Percentiles rank a stretch among this genome's conserved stretches.
phyloP scores from a whole-genome alignment of 2,797 vertebrate genomes.

The Bradypus variegatus region DNA sequence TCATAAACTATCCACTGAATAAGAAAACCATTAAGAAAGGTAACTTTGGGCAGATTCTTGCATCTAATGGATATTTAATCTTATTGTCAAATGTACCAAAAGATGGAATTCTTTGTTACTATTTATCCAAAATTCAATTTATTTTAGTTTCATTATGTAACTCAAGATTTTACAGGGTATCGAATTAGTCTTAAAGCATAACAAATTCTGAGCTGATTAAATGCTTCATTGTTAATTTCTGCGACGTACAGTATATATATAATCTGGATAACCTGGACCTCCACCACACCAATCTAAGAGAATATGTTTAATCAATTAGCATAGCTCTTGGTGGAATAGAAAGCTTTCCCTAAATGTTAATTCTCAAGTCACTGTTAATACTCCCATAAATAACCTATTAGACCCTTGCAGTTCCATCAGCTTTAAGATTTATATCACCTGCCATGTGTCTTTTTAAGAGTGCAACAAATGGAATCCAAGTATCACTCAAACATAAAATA shows the following conservation, averaged over 20 bases:
- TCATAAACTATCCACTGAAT: background rate
- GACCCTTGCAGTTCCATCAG: constrained; percentile 3
- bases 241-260: background rate
- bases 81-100: background rate
- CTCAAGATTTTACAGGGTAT: background rate
- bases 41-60: constrained; percentile 19
- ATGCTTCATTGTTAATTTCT: background rate
- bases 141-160: constrained; percentile 29
- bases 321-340: background rate
- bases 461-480: constrained; percentile 29
- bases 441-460: constrained; percentile 15
- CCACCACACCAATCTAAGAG: constrained; percentile 11
- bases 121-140: constrained; percentile 4
- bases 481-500: background rate
- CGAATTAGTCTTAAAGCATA: background rate
- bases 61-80: background rate
- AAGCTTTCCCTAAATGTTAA: constrained; percentile 18
- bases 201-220: constrained; percentile 4
- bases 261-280: background rate
- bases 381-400: background rate
- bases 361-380: background rate
- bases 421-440: constrained; percentile 19
- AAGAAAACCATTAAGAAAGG: constrained; percentile 14
- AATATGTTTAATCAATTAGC: background rate
- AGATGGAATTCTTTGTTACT: background rate